Conservation (phyloP, 1,140 invertebrate species). For the Manduca sexta region DNA sequence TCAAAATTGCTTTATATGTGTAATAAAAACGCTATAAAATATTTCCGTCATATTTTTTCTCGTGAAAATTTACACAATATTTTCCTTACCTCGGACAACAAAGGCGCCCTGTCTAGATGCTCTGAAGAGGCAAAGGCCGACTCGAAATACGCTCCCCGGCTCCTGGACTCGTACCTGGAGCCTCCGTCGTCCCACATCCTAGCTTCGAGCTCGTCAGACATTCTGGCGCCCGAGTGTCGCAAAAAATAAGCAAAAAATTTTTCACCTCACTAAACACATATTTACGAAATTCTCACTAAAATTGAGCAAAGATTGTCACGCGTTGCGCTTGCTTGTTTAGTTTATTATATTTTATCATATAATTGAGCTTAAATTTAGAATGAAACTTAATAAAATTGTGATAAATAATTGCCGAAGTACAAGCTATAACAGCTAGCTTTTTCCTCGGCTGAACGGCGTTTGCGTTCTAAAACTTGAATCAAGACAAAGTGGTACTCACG, state of each 20-base stretch:
- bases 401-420: conserved; percentile 9
- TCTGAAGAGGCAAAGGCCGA: conserved; percentile 62
- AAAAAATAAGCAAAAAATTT: conserved; percentile 21
- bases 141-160: conserved; percentile 52
- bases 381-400: conserved; percentile 14
- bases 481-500: too few relatives aligned
- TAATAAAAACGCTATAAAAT: too few relatives aligned
- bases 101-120: conserved; percentile 60
- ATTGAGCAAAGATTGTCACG: background rate
- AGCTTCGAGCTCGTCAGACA: conserved; percentile 68
- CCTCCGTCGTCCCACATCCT: conserved; percentile 64
- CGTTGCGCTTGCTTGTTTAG: background rate
- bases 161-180: conserved; percentile 46
- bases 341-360: conserved; percentile 9
- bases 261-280: conserved; percentile 20
- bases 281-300: conserved; percentile 6
- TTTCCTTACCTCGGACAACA: conserved; percentile 56
- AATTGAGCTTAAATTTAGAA: conserved; percentile 12
- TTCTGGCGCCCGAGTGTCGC: conserved; percentile 50
- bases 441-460: conserved; percentile 3
- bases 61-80: background rate
- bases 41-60: too few relatives aligned
- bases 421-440: conserved; percentile 2
- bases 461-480: conserved; percentile 16
- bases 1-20: too few relatives aligned